Evolutionary conservation across 2,113 vertebrate genomes (phyloP), one percentile per base, ranked within the genome.

Genomic region (Saccopteryx bilineata): DNA sequence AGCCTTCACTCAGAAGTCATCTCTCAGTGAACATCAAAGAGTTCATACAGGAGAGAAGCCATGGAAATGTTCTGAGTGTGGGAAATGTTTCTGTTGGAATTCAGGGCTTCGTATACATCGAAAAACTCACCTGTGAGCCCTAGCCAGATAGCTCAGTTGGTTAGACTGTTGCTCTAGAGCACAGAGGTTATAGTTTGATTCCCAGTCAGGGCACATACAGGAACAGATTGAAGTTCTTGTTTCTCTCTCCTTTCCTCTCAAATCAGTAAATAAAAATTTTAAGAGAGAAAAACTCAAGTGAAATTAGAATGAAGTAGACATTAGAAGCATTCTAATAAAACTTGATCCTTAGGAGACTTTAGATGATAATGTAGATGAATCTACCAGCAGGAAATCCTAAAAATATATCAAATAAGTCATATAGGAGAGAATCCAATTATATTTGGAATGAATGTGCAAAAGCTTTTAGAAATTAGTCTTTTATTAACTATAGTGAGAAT

Each of bases 81-180:
- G 97, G 11, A 97, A 97, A n/a, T 93, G 93, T 13, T 97, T 97
- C 56, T 96, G 96, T n/a, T 97, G 96, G 96, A 97, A 97, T 65
- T 97, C 97, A 76, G 97, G 96, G 19, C 97, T 97, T 60, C 96
- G 96, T 1, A 96, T 97, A 69, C 97, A 97, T 48, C 66, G 87
- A n/a, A 97, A 97, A 87, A 97, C 96, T 48, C 97, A 97, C 71
- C 39, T 39, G 39, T 39, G 39, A 39, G 39, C 39, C 39, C 39
- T 39, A 39, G 39, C 39, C 39, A 39, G 39, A 39, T 39, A 39
- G 39, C 39, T 39, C 39, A 39, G 39, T 39, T 39, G 39, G 39
- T 39, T 39, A 39, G 39, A 39, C 2, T 39, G 39, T 39, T 39
- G 39, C 39, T 39, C 39, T 3, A 39, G 39, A 39, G 39, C 39